Evolutionary conservation across 2,797 vertebrate genomes (phyloP).

Genomic region (Pantherophis vulpinus): DNA sequence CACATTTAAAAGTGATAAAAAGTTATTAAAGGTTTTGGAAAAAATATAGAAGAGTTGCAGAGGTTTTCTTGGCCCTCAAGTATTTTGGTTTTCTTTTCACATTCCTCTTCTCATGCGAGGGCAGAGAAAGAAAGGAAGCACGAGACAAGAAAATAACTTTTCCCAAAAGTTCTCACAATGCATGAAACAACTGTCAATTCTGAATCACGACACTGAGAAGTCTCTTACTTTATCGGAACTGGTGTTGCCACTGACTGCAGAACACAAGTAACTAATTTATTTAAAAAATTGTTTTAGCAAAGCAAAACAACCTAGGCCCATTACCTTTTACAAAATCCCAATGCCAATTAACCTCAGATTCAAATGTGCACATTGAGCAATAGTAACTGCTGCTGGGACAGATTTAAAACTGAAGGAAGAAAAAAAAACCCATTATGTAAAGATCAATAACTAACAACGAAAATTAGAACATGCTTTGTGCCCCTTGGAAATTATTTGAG

Average conservation of each 20-base stretch:
- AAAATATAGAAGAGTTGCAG: background rate
- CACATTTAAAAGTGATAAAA: background rate
- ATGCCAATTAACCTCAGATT: conserved; percentile 34
- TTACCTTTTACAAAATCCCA: conserved; percentile 9
- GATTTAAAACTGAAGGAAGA: conserved; percentile 20
- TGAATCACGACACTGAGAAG: background rate
- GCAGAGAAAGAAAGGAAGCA: background rate
- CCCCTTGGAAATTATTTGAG: conserved; percentile 23
- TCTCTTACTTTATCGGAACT: background rate
- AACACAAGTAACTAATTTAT: background rate
- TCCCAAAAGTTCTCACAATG: background rate
- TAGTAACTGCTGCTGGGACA: conserved; percentile 30
- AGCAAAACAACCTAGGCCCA: conserved; percentile 15
- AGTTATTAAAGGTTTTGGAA: background rate
- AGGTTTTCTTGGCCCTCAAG: background rate
- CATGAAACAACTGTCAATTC: background rate
- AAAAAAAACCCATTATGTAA: conserved; percentile 27
- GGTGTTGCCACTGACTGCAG: background rate
- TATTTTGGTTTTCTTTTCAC: background rate
- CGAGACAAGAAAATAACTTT: background rate
- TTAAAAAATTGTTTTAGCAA: conserved; percentile 32
- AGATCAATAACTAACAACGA: conserved; percentile 19
- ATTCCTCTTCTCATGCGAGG: background rate
- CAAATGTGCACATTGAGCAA: conserved; percentile 26
- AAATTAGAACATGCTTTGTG: conserved; percentile 16